Evolutionary conservation across 1,140 invertebrate genomes (phyloP).

Genomic region (Eriocheir sinensis): DNA sequence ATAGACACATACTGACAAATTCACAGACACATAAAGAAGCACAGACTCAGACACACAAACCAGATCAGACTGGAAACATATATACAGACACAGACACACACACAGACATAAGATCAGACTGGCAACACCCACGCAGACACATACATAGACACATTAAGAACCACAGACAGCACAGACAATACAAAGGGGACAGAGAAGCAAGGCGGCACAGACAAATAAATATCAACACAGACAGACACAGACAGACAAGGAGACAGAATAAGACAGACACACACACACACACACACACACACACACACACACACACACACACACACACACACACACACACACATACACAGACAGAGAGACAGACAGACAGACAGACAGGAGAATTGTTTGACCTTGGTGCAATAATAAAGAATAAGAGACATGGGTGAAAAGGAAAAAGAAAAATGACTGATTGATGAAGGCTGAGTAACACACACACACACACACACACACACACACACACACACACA

Average conservation of each 20-base stretch:
- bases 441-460: neutral
- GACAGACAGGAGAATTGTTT: too few relatives aligned
- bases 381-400: too few relatives aligned
- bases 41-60: neutral
- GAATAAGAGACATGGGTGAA: too few relatives aligned
- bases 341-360: constrained; percentile 2
- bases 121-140: constrained; percentile 43
- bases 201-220: neutral
- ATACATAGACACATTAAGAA: constrained; percentile 5
- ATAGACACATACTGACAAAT: neutral
- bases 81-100: constrained; percentile 37
- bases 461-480: neutral
- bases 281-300: constrained; percentile 44
- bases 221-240: neutral
- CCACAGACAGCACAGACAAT: neutral
- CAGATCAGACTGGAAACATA: neutral
- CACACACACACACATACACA: constrained; percentile 35
- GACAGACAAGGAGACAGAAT: neutral
- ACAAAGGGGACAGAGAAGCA: neutral
- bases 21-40: neutral
- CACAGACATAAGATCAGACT: constrained; percentile 6
- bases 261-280: constrained; percentile 2
- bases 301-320: constrained; percentile 50
- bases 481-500: constrained; percentile 3
- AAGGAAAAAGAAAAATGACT: too few relatives aligned